A percentile compares a stretch with the other conserved stretches of the same genome.
Conservation (phyloP, 2,113 vertebrate genomes). For the Manacus vitellinus region DNA sequence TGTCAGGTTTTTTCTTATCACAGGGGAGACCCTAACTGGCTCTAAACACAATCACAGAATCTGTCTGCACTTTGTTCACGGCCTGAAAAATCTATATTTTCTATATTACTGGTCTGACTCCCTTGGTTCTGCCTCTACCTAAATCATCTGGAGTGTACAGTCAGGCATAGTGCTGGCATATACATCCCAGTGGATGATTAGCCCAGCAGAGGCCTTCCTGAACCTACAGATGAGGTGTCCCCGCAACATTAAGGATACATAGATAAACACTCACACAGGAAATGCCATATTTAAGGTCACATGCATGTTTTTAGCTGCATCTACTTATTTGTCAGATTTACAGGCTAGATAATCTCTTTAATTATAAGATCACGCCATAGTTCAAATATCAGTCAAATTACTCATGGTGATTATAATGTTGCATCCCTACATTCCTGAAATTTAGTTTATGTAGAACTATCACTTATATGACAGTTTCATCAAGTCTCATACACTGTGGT, state of each 20-base stretch:
- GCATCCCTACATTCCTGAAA: not conserved
- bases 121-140: not conserved
- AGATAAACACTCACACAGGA: not conserved
- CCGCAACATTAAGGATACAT: not conserved
- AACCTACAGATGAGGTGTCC: not conserved
- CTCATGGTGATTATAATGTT: not conserved
- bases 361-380: not conserved
- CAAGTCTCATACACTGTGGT: not conserved
- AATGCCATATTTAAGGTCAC: not conserved
- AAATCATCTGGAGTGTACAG: accelerated
- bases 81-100: not conserved
- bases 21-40: not conserved
- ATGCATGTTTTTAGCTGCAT: not conserved
- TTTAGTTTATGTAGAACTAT: not conserved
- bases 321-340: not conserved
- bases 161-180: not conserved
- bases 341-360: not conserved
- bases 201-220: not conserved
- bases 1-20: not conserved
- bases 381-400: not conserved
- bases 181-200: not conserved
- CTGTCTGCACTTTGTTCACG: not conserved
- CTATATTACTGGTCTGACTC: not conserved
- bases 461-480: not conserved
- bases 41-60: not conserved